Evolutionary conservation across 1,140 invertebrate genomes (phyloP).

Genomic region (Magallana gigas): DNA sequence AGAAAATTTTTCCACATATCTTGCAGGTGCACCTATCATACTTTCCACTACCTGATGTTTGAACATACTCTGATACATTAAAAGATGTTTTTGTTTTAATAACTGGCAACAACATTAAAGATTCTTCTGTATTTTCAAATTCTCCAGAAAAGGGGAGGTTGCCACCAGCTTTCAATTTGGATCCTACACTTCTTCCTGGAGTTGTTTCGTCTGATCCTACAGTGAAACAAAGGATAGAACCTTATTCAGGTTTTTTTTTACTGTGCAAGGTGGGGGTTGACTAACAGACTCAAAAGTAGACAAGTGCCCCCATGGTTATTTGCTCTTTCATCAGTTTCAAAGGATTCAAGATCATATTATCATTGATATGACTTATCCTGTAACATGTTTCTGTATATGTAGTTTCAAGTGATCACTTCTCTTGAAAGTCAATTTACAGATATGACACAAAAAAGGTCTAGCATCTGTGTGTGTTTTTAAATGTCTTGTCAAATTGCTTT

Average conservation of each 20-base stretch:
- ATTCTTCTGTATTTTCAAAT: neutral
- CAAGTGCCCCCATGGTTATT: no score
- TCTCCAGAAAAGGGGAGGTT: neutral
- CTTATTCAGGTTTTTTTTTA: neutral
- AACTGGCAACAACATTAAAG: neutral
- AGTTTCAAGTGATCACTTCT: constrained; percentile 30
- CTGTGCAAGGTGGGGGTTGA: no score
- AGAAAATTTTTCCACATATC: constrained; percentile 22
- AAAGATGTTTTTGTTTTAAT: neutral
- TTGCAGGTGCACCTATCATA: neutral
- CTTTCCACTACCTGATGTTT: neutral
- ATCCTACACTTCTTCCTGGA: neutral
- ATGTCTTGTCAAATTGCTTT: constrained; percentile 36
- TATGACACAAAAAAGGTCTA: neutral
- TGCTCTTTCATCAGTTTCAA: no score
- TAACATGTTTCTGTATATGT: constrained; percentile 13
- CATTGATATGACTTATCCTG: neutral
- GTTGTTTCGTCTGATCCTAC: neutral
- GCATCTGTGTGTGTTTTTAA: neutral
- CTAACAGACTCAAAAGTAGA: no score
- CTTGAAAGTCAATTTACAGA: constrained; percentile 24
- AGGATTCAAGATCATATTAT: no score
- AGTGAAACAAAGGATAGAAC: constrained; percentile 11
- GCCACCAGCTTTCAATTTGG: neutral
- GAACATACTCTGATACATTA: neutral